Percentiles rank a stretch among this genome's conserved stretches.
Conservation (phyloP, 1,140 invertebrate genomes). For the Bemisia tabaci region DNA sequence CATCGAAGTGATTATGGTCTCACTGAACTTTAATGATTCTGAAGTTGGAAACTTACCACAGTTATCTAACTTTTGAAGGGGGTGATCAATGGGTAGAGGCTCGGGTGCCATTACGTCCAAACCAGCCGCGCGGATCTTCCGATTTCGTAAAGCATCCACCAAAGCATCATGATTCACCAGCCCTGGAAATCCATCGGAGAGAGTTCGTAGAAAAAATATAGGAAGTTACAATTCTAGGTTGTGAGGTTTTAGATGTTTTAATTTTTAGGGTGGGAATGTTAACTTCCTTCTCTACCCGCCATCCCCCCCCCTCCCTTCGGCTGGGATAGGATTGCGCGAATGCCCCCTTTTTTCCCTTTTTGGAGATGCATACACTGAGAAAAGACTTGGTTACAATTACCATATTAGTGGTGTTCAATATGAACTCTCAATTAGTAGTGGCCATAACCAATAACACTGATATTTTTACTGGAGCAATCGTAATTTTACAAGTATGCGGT, state of each 20-base stretch:
- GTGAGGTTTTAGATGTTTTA: constrained; percentile 1
- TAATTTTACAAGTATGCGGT: too few species aligned
- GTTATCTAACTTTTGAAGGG: constrained; percentile 64
- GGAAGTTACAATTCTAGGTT: background rate
- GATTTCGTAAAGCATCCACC: constrained; percentile 54
- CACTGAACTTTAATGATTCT: background rate
- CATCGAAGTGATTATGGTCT: background rate
- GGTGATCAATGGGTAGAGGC: constrained; percentile 69
- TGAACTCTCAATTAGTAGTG: too few species aligned
- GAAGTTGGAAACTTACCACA: constrained; percentile 43
- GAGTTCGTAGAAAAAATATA: constrained; percentile 13
- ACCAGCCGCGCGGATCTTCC: constrained; percentile 68
- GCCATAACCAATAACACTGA: too few species aligned
- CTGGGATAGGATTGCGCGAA: too few species aligned
- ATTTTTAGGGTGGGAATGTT: background rate
- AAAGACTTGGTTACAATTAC: too few species aligned
- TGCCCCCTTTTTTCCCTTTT: too few species aligned
- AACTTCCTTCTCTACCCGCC: background rate
- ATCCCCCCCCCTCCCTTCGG: background rate
- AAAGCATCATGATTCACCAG: constrained; percentile 68
- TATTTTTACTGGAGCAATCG: too few species aligned
- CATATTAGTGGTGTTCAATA: too few species aligned
- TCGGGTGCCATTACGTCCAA: constrained; percentile 89
- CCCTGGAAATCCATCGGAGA: constrained; percentile 23
- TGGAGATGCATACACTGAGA: too few species aligned